These are phyloP conservation scores for Epistrophe grossulariae DNA, from an alignment of 2,888 invertebrate genomes.

Conservation along the genomic window DNA sequence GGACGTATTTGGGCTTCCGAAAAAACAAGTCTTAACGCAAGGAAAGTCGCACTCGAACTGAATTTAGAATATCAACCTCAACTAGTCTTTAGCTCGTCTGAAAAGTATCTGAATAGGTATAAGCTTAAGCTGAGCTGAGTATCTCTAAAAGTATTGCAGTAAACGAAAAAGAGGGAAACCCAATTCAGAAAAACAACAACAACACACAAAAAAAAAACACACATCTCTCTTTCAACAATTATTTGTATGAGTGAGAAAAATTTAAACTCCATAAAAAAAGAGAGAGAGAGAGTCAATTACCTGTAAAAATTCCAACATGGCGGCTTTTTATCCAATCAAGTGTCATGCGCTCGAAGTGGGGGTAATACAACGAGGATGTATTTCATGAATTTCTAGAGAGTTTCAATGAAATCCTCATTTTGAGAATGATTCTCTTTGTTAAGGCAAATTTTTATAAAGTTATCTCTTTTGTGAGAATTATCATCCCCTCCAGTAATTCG, in stretches of 20 bases:
- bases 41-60: constrained; percentile 83
- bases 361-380: constrained; percentile 33
- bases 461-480: constrained; percentile 45
- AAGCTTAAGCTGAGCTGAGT: neutral
- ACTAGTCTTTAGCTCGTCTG: constrained; percentile 48
- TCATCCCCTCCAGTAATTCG: constrained; percentile 54
- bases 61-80: constrained; percentile 73
- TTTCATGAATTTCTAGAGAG: constrained; percentile 41
- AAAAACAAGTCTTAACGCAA: constrained; percentile 80
- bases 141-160: neutral
- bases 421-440: constrained; percentile 45
- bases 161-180: constrained; percentile 28
- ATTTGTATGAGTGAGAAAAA: constrained; percentile 62
- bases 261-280: constrained; percentile 60
- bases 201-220: neutral
- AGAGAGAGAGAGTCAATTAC: constrained; percentile 77
- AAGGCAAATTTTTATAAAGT: neutral
- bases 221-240: constrained; percentile 32
- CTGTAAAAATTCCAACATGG: constrained; percentile 82
- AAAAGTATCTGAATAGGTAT: constrained; percentile 59
- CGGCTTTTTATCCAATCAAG: constrained; percentile 83
- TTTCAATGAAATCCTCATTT: neutral
- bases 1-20: constrained; percentile 77
- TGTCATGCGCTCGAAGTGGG: constrained; percentile 81
- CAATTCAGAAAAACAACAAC: neutral